A percentile compares a stretch with the other conserved stretches of the same genome.
These are phyloP conservation scores for Lacerta viridis DNA, from an alignment of 2,797 vertebrate genomes.

Conservation along the genomic window DNA sequence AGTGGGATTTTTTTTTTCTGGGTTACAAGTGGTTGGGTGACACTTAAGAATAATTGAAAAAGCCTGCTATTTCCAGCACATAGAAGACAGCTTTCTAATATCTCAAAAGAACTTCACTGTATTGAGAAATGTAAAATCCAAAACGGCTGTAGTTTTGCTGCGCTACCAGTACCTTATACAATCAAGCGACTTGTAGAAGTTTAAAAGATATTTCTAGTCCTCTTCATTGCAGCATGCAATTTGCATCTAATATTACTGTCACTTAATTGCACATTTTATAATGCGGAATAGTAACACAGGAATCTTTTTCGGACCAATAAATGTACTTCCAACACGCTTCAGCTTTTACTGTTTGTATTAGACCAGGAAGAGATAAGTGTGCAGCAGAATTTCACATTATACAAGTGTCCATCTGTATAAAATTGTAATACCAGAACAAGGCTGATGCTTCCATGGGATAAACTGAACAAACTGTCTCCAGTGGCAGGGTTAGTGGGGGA, in stretches of 20 bases:
- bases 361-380: background rate
- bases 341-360: background rate
- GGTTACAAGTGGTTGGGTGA: conserved; percentile 50
- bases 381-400: background rate
- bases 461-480: too few species aligned
- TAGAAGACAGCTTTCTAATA: conserved; percentile 53
- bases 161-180: conserved; percentile 19
- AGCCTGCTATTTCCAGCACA: conserved; percentile 12
- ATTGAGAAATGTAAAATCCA: conserved; percentile 39
- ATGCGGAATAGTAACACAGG: background rate
- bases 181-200: conserved; percentile 49
- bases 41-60: conserved; percentile 62
- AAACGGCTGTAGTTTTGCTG: background rate
- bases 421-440: background rate
- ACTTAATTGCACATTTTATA: background rate
- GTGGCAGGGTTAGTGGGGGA: too few species aligned
- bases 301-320: background rate
- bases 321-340: background rate
- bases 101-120: conserved; percentile 49
- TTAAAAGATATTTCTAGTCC: conserved; percentile 37
- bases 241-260: background rate
- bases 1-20: conserved; percentile 49
- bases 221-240: background rate
- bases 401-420: background rate
- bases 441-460: too few species aligned